Conservation (phyloP, 2,888 invertebrate species). For the Stenchaetothrips biformis region DNA sequence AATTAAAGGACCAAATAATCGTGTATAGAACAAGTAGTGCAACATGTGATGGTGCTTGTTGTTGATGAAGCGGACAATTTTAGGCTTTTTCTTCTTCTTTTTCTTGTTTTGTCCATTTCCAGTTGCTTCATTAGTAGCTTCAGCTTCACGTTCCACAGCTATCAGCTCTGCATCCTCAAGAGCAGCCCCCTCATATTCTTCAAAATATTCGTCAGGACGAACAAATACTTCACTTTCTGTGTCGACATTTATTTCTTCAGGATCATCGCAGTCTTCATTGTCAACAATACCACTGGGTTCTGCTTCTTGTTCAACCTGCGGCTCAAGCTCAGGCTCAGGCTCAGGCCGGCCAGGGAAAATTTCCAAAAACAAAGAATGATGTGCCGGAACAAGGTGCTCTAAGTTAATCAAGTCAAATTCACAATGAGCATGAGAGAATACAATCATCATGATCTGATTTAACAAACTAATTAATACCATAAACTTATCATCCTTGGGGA, state of each 20-base stretch:
- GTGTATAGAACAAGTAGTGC: neutral
- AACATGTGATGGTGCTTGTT: conserved; percentile 17
- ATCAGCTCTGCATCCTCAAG: no score
- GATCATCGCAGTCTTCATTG: no score
- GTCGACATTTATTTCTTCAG: no score
- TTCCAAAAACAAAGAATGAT: neutral
- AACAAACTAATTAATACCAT: neutral
- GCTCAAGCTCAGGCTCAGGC: no score
- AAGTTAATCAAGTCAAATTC: neutral
- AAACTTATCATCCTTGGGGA: neutral
- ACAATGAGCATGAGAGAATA: neutral
- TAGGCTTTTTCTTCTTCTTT: neutral
- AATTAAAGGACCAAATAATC: neutral
- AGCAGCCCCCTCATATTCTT: no score
- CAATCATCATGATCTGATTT: neutral
- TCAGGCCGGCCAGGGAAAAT: neutral
- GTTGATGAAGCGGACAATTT: neutral
- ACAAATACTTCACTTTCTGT: no score
- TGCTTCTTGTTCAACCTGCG: no score
- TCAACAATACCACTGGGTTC: no score
- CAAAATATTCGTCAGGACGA: no score
- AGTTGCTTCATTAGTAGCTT: no score
- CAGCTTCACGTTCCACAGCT: no score
- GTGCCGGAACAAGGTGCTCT: neutral
- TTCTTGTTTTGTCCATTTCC: no score